Evolutionary conservation across 2,113 vertebrate genomes (phyloP), one percentile per base, ranked within the genome.

Genomic region (Periophthalmus modestus): DNA sequence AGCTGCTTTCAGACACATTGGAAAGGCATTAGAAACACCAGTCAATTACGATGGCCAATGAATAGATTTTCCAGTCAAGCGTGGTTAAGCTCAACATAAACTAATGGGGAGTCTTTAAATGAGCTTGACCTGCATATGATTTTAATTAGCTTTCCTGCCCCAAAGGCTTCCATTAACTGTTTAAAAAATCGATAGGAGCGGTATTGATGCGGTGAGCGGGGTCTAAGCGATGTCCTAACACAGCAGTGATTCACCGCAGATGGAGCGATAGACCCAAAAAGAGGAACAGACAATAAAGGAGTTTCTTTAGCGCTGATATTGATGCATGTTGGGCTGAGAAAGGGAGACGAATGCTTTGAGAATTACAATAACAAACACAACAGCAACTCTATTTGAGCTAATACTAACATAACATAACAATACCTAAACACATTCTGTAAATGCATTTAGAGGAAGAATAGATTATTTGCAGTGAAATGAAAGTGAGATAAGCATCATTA

Each of bases 81-180:
- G 76, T 89, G 83, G 85, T 90, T 91, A 91, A 91, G 90, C 88
- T 92, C 86, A 92, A 91, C 87, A 79, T 88, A 87, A 93, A 92
- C 88, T 91, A 93, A 93, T 91, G 87, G 85, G 87, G 90, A 91
- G 87, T 92, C 92, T 89, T 92, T 93, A 92, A 91, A 92, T 88
- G 87, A 91, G 90, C 92, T 90, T 92, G 92, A 93, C 91, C 91
- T 88, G 91, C 87, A 89, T 91, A 92, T 91, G 90, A 91, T 93
- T 93, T 92, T 92, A 93, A 93, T 93, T 92, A 92, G 89, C 88
- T 92, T 90, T 90, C 74, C 86, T 91, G 87, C 89, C 92, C 90
- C 82, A 85, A 91, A 92, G 90, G 91, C 87, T 89, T 93, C 90
- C 91, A 93, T 93, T 93, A 93, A 92, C 85, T 87, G 89, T 89